Conservation (phyloP, 2,113 vertebrate genomes). For the Vombatus ursinus region DNA sequence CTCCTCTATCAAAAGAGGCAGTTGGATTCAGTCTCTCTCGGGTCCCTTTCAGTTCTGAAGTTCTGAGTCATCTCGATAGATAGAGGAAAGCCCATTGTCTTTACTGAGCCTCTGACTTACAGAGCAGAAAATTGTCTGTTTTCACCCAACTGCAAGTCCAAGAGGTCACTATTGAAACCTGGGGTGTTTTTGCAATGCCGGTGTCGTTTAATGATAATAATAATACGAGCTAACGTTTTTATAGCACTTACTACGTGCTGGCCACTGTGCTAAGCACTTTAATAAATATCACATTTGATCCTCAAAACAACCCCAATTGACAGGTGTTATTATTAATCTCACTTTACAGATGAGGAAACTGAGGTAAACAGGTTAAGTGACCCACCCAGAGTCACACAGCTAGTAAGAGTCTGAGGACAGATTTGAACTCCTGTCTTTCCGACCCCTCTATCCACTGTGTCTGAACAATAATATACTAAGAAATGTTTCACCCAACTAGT, state of each 20-base stretch:
- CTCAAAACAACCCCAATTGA: neutral
- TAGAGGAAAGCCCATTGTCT: neutral
- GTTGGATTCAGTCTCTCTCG: neutral
- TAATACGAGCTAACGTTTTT: neutral
- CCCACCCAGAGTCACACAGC: neutral
- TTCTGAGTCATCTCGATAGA: neutral
- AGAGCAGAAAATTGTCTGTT: neutral
- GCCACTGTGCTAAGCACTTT: neutral
- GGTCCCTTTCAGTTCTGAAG: neutral
- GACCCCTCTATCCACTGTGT: neutral
- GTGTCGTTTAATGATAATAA: neutral
- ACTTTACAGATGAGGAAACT: neutral
- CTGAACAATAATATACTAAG: neutral
- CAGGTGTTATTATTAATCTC: accelerated
- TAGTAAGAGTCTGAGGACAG: neutral
- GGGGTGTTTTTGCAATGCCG: neutral
- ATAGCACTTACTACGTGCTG: too few species aligned
- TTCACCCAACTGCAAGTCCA: neutral
- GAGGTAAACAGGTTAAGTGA: neutral
- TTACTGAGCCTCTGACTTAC: neutral
- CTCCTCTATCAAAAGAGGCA: neutral
- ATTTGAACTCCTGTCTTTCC: neutral
- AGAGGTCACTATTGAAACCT: neutral
- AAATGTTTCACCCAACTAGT: neutral
- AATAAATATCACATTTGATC: neutral